Conservation (phyloP, 2,888 invertebrate genomes). For the Drosophila crucigera region DNA sequence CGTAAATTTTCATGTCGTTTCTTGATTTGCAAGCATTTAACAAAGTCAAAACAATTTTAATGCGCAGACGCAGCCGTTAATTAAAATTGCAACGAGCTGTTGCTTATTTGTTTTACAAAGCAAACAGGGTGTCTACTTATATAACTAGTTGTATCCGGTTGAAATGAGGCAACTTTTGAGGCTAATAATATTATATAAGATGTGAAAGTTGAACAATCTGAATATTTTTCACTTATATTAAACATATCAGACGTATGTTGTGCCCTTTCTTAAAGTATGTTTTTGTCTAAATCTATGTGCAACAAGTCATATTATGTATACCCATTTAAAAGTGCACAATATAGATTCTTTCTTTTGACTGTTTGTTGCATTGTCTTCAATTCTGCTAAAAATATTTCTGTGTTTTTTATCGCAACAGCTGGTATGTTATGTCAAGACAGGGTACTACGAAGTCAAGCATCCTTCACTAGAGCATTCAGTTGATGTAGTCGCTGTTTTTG, state of each 20-base stretch:
- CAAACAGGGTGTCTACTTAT: neutral
- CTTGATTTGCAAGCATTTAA: conserved; percentile 81
- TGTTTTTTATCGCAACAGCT: neutral
- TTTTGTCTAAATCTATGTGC: neutral
- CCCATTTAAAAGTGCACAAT: neutral
- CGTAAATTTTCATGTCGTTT: conserved; percentile 79
- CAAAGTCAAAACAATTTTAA: conserved; percentile 81
- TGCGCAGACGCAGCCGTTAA: conserved; percentile 78
- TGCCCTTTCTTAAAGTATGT: neutral
- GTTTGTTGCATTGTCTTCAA: neutral
- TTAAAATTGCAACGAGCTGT: conserved; percentile 78
- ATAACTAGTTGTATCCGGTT: neutral
- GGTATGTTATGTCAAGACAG: neutral
- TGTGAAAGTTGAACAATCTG: neutral
- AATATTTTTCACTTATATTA: neutral
- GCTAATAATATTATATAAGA: neutral
- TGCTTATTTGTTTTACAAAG: conserved; percentile 44
- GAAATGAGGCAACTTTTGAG: neutral
- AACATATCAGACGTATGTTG: neutral
- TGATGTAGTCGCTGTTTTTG: conserved; percentile 1
- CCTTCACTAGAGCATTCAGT: neutral
- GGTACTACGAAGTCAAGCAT: neutral
- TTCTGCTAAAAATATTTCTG: neutral
- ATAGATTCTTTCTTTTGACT: neutral
- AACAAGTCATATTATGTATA: neutral